Percentiles rank a stretch among this genome's conserved stretches.
Conservation (phyloP, 1,140 invertebrate species). For the Psix sp. region DNA sequence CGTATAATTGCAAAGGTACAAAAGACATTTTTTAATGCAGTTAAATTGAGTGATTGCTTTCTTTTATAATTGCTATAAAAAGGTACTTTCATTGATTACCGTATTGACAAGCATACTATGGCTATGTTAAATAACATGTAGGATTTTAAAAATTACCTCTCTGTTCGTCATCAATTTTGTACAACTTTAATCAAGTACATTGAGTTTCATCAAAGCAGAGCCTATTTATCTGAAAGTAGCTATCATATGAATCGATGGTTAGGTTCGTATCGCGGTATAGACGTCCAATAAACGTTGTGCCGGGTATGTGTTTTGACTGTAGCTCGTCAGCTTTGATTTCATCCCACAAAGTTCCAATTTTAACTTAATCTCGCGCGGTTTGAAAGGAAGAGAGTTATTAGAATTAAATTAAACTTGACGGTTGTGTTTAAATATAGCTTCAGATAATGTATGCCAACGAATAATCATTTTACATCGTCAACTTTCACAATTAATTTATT, state of each 20-base stretch:
- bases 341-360: constrained; percentile 34
- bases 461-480: constrained; percentile 26
- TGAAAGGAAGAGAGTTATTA: constrained; percentile 11
- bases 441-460: not conserved
- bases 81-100: too few relatives aligned
- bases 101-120: too few relatives aligned
- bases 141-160: constrained; percentile 5
- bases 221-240: constrained; percentile 28
- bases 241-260: too few relatives aligned
- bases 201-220: not conserved
- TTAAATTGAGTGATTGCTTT: too few relatives aligned
- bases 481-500: constrained; percentile 16
- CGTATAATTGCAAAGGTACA: too few relatives aligned
- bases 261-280: constrained; percentile 10
- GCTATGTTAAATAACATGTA: constrained; percentile 3
- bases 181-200: constrained; percentile 24
- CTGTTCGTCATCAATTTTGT: constrained; percentile 8
- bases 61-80: too few relatives aligned
- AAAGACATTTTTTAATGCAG: too few relatives aligned
- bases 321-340: constrained; percentile 25
- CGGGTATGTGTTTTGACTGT: constrained; percentile 20
- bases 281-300: constrained; percentile 37
- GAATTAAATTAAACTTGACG: constrained; percentile 39
- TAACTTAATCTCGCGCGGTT: constrained; percentile 29
- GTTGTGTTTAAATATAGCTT: constrained; percentile 17